Base-by-base conservation (phyloP, 2,888 invertebrate species). In the Lottia gigantea region DNA sequence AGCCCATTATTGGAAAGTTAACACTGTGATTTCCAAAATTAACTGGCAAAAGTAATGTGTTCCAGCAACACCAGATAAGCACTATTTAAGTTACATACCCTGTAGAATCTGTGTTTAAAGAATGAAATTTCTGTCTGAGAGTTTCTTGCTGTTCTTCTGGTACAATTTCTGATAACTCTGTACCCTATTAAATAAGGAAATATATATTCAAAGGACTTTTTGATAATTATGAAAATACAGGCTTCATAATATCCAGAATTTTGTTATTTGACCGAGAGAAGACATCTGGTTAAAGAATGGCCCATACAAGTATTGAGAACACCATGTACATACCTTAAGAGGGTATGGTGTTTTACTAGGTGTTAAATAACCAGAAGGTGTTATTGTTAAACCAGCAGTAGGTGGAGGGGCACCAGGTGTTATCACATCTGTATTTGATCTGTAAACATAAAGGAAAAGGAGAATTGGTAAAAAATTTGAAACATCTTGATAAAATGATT, bases 51-150 rank as follows among this genome's bases (percentile, higher is more conserved):
- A n/a, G n/a, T n/a, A n/a, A n/a, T n/a, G n/a, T n/a, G n/a, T n/a
- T n/a, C n/a, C 31, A 31, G 31, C 6, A 31, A 31, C 6, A 31
- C 6, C 3, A 31, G 31, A 31, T 3, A 31, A 3, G 31, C 31
- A 3, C 31, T 6, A 3, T 11, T 40, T 40, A 4, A 55, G 12
- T 0, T 7, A 65, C 76, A 72, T 72, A 84, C 84, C 84, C 83
- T 72, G 83, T 82, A 65, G 76, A 74, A 73, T 83, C 84, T 55
- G 84, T 82, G 70, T 84, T 82, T 47, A 84, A 75, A 67, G 79
- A 76, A 66, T 81, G 75, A 67, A 83, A 84, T 49, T 82, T 82
- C 71, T 78, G 79, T 64, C 80, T 76, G 8, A 84, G 73, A 47
- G 73, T 68, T 16, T 76, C 71, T 46, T 78, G 76, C 62, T 84